These are phyloP conservation scores for Aplodontia rufa DNA, from an alignment of 2,113 vertebrate species.

Conservation along the genomic window DNA sequence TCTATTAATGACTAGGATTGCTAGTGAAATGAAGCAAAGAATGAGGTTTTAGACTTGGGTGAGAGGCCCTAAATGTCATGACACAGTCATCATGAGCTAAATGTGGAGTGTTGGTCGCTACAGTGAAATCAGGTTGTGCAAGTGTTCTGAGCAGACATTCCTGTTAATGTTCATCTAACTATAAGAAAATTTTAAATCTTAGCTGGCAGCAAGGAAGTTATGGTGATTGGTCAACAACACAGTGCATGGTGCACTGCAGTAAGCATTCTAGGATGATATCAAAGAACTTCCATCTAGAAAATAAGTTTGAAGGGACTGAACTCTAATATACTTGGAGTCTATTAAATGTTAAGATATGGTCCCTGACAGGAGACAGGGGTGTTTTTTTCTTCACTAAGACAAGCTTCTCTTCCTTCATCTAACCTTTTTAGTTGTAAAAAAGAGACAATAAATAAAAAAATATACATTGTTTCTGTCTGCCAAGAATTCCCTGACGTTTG, in stretches of 20 bases:
- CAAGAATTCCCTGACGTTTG: not conserved
- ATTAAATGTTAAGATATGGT: not conserved
- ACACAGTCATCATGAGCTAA: not conserved
- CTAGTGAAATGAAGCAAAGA: not conserved
- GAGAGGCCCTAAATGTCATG: not conserved
- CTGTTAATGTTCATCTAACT: not conserved
- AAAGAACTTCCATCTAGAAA: not conserved
- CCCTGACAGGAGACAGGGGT: not conserved
- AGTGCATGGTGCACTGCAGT: not conserved
- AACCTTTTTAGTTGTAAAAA: slow-evolving; percentile 16
- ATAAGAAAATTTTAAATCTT: not conserved
- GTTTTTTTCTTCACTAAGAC: slow-evolving; percentile 36
- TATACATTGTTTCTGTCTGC: not conserved
- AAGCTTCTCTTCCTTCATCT: not conserved
- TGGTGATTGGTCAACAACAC: not conserved
- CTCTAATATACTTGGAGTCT: not conserved
- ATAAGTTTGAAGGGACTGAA: not conserved
- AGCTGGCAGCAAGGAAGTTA: not conserved
- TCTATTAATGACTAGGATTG: not conserved
- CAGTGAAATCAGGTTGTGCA: not conserved
- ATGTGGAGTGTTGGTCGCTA: not conserved
- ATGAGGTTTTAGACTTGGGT: not conserved
- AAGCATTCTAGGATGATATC: not conserved
- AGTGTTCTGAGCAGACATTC: not conserved
- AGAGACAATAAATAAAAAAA: not conserved